Evolutionary conservation across 2,113 vertebrate species (phyloP), one percentile per base, ranked within the genome.

Genomic region (Benthochromis sp.): DNA sequence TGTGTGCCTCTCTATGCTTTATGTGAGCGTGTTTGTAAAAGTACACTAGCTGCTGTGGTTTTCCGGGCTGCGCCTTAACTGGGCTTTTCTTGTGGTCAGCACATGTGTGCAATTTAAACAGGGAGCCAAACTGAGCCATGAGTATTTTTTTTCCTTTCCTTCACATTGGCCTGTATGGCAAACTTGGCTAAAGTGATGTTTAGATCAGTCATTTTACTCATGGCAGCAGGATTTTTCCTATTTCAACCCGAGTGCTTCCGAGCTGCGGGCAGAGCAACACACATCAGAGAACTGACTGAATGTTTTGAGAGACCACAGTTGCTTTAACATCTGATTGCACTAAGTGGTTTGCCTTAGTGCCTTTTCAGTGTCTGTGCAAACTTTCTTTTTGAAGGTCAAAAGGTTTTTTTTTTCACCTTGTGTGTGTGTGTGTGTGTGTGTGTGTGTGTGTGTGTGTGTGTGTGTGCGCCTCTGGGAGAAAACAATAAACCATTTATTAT

Each of bases 31-130:
- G 89, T 91, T 93, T 94, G 90, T 92, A 92, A 92, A 94, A 92
- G 91, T 89, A 87, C 92, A 61, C 90, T 86, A 90, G 92, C 91
- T 90, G 86, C 90, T 92, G 94, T 71, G 95, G 95, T 95, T 96
- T 96, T 96, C 95, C 94, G 90, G 94, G 93, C 93, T 92, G 92
- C 87, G 91, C 93, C 95, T 95, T 95, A 95, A 94, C 92, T 34
- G 94, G 89, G 90, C 93, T 96, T 97, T 96, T 97, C 94, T 97
- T 97, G 96, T 96, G 96, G 96, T 95, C 93, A 52, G 90, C 95
- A 96, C 94, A 96, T 96, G 93, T 96, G 96, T 93, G 95, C 79
- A 92, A 94, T 95, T 96, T 94, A 95, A 94, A 93, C 88, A 88
- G 83, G 81, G 87, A 95, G 90, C 94, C 93, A 92, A 94, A 92